Percentiles rank a stretch among this genome's conserved stretches.
Evolutionary conservation across 2,888 invertebrate species (phyloP).

Genomic region (Acronicta psi): DNA sequence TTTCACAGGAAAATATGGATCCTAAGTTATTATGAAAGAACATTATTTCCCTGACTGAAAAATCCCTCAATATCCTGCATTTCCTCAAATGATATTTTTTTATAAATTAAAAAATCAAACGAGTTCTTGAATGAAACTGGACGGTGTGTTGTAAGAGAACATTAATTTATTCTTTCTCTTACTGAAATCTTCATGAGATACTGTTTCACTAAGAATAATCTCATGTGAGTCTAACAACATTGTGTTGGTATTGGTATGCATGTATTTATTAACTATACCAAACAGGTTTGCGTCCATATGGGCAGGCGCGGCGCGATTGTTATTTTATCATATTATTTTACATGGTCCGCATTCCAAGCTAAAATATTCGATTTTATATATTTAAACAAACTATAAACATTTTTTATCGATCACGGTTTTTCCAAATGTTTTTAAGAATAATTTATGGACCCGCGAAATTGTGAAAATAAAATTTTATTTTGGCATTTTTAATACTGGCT

Average conservation of each 20-base stretch:
- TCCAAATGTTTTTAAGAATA: slow-evolving; percentile 46
- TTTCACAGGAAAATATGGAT: no score
- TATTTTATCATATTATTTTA: slow-evolving; percentile 79
- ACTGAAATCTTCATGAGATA: neutral
- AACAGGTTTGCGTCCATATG: slow-evolving; percentile 81
- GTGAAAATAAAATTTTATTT: slow-evolving; percentile 23
- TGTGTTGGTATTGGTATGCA: slow-evolving; percentile 59
- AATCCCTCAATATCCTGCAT: no score
- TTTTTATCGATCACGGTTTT: slow-evolving; percentile 55
- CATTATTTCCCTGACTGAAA: no score
- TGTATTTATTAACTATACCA: slow-evolving; percentile 62
- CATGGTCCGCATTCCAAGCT: slow-evolving; percentile 76
- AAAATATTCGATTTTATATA: slow-evolving; percentile 58
- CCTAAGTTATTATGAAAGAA: no score
- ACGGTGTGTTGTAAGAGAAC: neutral
- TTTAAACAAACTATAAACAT: slow-evolving; percentile 48
- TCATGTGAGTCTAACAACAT: slow-evolving; percentile 47
- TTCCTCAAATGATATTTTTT: no score
- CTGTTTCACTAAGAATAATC: slow-evolving; percentile 32
- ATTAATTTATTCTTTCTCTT: neutral
- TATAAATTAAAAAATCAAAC: no score
- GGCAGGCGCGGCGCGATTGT: slow-evolving; percentile 73
- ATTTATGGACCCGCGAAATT: slow-evolving; percentile 43
- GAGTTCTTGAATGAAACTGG: no score
- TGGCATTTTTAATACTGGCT: slow-evolving; percentile 7